Conservation (phyloP, 2,797 vertebrate genomes). For the Lindbergichthys nudifrons region DNA sequence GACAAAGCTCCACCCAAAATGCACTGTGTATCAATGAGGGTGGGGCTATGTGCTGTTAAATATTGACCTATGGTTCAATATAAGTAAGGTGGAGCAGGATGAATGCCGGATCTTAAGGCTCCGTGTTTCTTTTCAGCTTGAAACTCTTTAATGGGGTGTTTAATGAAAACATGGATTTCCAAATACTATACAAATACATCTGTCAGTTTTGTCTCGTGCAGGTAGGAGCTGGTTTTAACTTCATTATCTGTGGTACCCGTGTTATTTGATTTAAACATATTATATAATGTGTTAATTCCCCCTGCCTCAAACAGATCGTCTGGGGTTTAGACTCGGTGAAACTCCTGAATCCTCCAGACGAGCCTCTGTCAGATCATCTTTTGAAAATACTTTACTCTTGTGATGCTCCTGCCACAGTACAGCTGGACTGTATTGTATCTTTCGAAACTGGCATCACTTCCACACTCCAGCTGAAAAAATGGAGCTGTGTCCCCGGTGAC, state of each 20-base stretch:
- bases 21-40: slow-evolving; percentile 50
- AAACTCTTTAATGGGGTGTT: slow-evolving; percentile 35
- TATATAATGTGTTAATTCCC: not conserved
- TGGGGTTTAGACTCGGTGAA: slow-evolving; percentile 63
- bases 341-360: slow-evolving; percentile 81
- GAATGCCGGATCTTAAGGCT: slow-evolving; percentile 68
- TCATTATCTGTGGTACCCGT: not conserved
- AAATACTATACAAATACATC: slow-evolving; percentile 34
- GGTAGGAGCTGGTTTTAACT: slow-evolving; percentile 62
- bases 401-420: slow-evolving; percentile 65
- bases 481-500: slow-evolving; percentile 76
- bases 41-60: slow-evolving; percentile 65
- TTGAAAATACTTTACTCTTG: slow-evolving; percentile 81
- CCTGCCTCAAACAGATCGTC: slow-evolving; percentile 56
- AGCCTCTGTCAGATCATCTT: slow-evolving; percentile 61
- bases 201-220: slow-evolving; percentile 68
- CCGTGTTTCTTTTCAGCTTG: slow-evolving; percentile 15
- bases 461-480: slow-evolving; percentile 66
- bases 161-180: slow-evolving; percentile 56
- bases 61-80: slow-evolving; percentile 75
- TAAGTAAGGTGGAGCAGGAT: slow-evolving; percentile 80
- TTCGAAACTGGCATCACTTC: slow-evolving; percentile 73
- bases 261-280: not conserved
- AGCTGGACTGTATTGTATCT: slow-evolving; percentile 77
- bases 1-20: slow-evolving; percentile 25